Conservation (phyloP, 2,888 invertebrate genomes). For the Drosophila limbata region DNA sequence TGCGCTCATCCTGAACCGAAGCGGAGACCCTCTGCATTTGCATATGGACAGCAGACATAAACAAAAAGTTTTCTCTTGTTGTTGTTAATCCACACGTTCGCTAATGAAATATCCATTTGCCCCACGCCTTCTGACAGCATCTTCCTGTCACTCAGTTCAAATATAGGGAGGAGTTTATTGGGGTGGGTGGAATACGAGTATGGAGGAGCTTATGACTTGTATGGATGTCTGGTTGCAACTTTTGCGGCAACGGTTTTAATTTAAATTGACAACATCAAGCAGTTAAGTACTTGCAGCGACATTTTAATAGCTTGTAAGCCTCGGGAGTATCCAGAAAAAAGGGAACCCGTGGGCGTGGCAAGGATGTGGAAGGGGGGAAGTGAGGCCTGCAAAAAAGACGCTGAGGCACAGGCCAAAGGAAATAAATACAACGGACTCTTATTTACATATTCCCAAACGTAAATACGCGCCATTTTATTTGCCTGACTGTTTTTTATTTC, state of each 20-base stretch:
- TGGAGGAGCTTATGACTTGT: slow-evolving; percentile 49
- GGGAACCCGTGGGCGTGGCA: neutral
- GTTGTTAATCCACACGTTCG: slow-evolving; percentile 69
- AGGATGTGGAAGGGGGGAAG: neutral
- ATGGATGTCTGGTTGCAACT: slow-evolving; percentile 60
- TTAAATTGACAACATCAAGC: slow-evolving; percentile 83
- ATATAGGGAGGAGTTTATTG: neutral
- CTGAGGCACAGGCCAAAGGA: slow-evolving; percentile 63
- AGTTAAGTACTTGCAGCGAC: slow-evolving; percentile 83
- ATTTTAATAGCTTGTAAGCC: slow-evolving; percentile 83
- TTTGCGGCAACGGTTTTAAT: slow-evolving; percentile 80
- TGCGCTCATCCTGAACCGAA: slow-evolving; percentile 52
- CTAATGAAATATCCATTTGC: slow-evolving; percentile 72
- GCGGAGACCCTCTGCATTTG: slow-evolving; percentile 47
- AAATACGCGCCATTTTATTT: slow-evolving; percentile 78
- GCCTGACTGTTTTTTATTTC: slow-evolving; percentile 45
- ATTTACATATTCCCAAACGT: slow-evolving; percentile 81
- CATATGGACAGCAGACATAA: slow-evolving; percentile 70
- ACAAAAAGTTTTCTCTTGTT: slow-evolving; percentile 55
- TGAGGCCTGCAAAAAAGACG: slow-evolving; percentile 51
- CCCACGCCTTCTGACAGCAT: slow-evolving; percentile 30
- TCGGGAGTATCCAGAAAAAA: slow-evolving; percentile 63
- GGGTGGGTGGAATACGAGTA: neutral
- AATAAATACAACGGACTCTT: slow-evolving; percentile 79
- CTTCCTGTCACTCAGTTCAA: slow-evolving; percentile 29